Evolutionary conservation across 2,797 vertebrate species (phyloP).

Genomic region (Silurus lanzhouensis): DNA sequence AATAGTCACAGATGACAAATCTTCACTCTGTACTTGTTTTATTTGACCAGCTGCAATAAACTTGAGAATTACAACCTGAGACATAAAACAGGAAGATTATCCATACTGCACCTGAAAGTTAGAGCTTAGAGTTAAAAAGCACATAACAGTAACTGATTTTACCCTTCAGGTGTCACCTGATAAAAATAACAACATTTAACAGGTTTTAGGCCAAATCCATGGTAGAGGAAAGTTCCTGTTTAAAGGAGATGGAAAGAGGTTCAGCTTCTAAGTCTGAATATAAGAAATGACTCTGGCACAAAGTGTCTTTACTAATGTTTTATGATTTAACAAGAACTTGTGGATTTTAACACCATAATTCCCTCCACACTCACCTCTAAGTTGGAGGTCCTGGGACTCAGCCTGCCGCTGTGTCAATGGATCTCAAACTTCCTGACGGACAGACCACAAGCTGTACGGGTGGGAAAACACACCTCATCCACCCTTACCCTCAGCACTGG

Average conservation of each 20-base stretch:
- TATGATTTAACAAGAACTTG: not conserved
- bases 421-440: too few species aligned
- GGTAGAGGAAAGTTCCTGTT: not conserved
- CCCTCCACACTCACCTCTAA: too few species aligned
- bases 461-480: too few species aligned
- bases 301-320: not conserved
- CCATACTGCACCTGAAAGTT: not conserved
- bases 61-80: not conserved
- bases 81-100: slow-evolving; percentile 1
- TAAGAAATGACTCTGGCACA: not conserved
- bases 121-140: slow-evolving; percentile 8
- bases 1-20: not conserved
- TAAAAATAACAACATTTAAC: not conserved
- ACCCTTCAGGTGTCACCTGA: not conserved
- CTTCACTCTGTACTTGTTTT: not conserved
- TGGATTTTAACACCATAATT: too few species aligned
- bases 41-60: slow-evolving; percentile 11
- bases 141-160: not conserved
- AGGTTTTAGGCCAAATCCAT: not conserved
- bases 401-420: too few species aligned
- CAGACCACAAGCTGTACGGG: too few species aligned
- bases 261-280: not conserved
- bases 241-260: not conserved
- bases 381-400: too few species aligned
- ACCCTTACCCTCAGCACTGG: too few species aligned